A percentile compares a stretch with the other conserved stretches of the same genome.
Conservation (phyloP, 2,113 vertebrate species). For the Misgurnus mizolepis region DNA sequence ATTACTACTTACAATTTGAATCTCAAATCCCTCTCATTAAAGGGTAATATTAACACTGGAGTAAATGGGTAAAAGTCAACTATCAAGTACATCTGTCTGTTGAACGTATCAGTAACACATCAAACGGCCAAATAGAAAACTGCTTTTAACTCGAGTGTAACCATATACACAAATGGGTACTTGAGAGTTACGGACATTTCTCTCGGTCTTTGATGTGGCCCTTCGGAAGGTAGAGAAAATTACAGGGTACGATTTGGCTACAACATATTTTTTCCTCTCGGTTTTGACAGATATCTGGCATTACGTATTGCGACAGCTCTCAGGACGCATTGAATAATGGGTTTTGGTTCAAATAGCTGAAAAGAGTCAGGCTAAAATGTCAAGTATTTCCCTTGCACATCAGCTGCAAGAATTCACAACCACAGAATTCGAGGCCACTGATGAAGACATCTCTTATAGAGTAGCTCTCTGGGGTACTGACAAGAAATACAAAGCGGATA, state of each 20-base stretch:
- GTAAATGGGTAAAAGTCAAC: slow-evolving; percentile 61
- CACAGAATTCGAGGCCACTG: slow-evolving; percentile 44
- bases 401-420: slow-evolving; percentile 46
- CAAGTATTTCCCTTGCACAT: slow-evolving; percentile 53
- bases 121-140: slow-evolving; percentile 58
- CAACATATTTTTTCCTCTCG: slow-evolving; percentile 62
- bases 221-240: slow-evolving; percentile 75
- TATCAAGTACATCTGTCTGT: slow-evolving; percentile 55
- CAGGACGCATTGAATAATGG: slow-evolving; percentile 53
- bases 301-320: slow-evolving; percentile 38
- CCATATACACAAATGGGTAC: slow-evolving; percentile 62
- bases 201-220: slow-evolving; percentile 68
- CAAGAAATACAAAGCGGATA: background rate
- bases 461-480: background rate
- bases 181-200: slow-evolving; percentile 68
- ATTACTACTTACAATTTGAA: background rate
- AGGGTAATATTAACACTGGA: slow-evolving; percentile 18
- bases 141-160: slow-evolving; percentile 65
- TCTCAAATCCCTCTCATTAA: slow-evolving; percentile 27
- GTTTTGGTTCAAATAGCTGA: slow-evolving; percentile 52
- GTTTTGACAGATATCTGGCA: slow-evolving; percentile 73
- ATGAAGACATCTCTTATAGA: slow-evolving; percentile 42
- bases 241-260: slow-evolving; percentile 67
- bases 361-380: slow-evolving; percentile 53
- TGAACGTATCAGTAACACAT: slow-evolving; percentile 62